phyloP scores from a whole-genome alignment of 2,888 invertebrate species.

The Megalurothrips usitatus region DNA sequence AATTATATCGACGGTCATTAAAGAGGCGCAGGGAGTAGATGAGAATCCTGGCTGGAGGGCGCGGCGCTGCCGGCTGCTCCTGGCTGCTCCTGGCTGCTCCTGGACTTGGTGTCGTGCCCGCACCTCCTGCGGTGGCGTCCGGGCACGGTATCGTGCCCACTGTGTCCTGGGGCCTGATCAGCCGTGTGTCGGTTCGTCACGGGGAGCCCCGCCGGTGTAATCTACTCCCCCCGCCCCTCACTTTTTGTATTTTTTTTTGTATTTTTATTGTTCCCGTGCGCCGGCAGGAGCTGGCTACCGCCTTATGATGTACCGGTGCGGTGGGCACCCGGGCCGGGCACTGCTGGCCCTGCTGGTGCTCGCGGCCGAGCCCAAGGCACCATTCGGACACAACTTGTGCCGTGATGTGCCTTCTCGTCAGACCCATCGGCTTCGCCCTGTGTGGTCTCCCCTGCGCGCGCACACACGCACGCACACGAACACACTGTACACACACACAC shows the following conservation, averaged over 20 bases:
- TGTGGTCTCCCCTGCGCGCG: background rate
- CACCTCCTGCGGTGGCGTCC: too few species aligned
- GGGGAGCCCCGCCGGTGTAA: background rate
- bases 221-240: background rate
- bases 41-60: background rate
- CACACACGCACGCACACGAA: background rate
- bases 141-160: too few species aligned
- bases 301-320: background rate
- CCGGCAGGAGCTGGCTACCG: background rate
- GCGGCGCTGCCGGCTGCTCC: background rate
- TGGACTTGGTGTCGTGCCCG: too few species aligned
- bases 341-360: background rate
- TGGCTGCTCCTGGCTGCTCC: too few species aligned
- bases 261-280: background rate
- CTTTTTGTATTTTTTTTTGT: background rate
- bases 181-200: background rate
- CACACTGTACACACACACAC: background rate
- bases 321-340: background rate
- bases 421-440: background rate
- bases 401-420: background rate
- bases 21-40: background rate
- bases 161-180: too few species aligned
- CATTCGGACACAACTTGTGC: background rate
- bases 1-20: conserved; percentile 11
- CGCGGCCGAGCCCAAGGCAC: background rate